phyloP scores from a whole-genome alignment of 2,888 invertebrate genomes.

The Nasonia oneida region DNA sequence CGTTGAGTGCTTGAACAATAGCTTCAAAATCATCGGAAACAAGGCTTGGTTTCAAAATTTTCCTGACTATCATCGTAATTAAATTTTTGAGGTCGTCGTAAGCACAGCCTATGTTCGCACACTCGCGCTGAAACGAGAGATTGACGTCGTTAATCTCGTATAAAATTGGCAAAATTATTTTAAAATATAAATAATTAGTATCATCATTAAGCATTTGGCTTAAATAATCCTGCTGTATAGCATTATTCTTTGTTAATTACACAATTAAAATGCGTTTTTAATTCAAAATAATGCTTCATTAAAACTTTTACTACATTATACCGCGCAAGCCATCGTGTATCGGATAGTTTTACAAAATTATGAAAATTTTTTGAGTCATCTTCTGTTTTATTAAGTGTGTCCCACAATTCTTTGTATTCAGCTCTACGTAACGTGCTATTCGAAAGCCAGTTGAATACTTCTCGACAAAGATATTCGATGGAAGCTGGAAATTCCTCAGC shows the following conservation, averaged over 20 bases:
- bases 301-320: constrained; percentile 62
- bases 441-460: constrained; percentile 65
- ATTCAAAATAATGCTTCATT: constrained; percentile 62
- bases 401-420: constrained; percentile 61
- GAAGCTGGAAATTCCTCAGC: constrained; percentile 61
- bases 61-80: not conserved
- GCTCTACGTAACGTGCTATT: constrained; percentile 61
- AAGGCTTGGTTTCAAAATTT: not conserved
- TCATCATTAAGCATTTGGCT: constrained; percentile 61
- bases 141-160: constrained; percentile 54
- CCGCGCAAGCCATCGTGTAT: constrained; percentile 64
- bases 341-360: constrained; percentile 63
- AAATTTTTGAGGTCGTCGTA: not conserved
- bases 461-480: constrained; percentile 60
- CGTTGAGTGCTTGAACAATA: not conserved
- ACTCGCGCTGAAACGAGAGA: constrained; percentile 43
- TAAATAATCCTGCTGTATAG: constrained; percentile 54
- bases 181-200: constrained; percentile 54
- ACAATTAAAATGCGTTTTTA: constrained; percentile 58
- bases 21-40: not conserved
- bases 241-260: constrained; percentile 61
- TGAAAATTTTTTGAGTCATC: constrained; percentile 56
- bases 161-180: constrained; percentile 52
- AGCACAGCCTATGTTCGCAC: not conserved
- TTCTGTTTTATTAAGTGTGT: constrained; percentile 58